Evolutionary conservation across 2,888 invertebrate species (phyloP), one percentile per base, ranked within the genome.

Genomic region (Drosophila infuscata): DNA sequence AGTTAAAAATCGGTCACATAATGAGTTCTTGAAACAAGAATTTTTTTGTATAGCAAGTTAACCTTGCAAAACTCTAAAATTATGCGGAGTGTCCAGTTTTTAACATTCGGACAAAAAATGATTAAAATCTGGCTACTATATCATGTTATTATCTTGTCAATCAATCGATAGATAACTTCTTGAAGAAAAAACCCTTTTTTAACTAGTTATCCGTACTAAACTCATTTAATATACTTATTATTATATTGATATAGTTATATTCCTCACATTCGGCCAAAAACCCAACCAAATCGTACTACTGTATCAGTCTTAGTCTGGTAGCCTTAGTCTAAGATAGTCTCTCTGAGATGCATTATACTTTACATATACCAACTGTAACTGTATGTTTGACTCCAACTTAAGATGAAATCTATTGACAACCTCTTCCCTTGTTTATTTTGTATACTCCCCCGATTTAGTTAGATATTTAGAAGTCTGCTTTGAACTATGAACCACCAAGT

Each of bases 401-500:
- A 30, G 11, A 6, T 51, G 17, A 51, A 17, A 30, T 51, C 17
- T 30, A 20, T 25, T 25, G 20, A 11, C 20, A 43, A 57, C 3
- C 30, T 38, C 7, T 58, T 41, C 15, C 32, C 32, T 32, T 0
- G 15, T 32, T 43, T 15, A 5, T n/a, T 33, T 30, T 11, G 30
- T 30, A 32, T 30, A 30, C n/a, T 32, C 20, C 29, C 8, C 12
- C n/a, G 41, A 25, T 25, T 41, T 52, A 61, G 41, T 6, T 8
- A 41, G 33, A 36, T 43, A 38, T 58, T 58, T 46, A 8, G 49
- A 52, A 56, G 15, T 15, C 17, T 25, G 30, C 52, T 65, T 49
- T 48, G 35, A 60, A 33, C 57, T 51, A 63, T 60, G 41, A 60
- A 36, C n/a, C 49, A 20, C 30, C 32, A 52, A 62, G 43, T 51